A percentile compares a stretch with the other conserved stretches of the same genome.
These are phyloP conservation scores for Nephrocerus scutellatus DNA, from an alignment of 2,888 invertebrate species.

Conservation along the genomic window DNA sequence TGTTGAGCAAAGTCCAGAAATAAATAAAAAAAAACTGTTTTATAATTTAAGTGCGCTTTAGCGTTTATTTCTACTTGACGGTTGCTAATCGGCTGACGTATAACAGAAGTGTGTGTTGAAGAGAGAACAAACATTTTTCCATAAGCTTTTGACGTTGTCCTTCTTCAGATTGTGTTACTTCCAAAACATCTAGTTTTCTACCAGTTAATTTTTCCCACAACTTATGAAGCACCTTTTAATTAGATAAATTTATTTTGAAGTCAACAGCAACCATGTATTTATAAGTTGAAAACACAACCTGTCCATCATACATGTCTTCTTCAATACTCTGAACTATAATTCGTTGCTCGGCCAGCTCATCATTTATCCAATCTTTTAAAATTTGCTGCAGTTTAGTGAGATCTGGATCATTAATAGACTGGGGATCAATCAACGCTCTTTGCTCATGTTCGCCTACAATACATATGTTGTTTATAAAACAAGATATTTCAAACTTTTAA, in stretches of 20 bases:
- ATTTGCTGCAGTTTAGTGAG: conserved; percentile 77
- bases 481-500: not conserved
- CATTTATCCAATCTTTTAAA: conserved; percentile 97
- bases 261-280: not conserved
- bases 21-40: no score
- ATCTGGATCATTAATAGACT: conserved; percentile 79
- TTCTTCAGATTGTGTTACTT: conserved; percentile 97
- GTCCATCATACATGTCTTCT: conserved; percentile 97
- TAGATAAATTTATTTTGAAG: not conserved
- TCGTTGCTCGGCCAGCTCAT: conserved; percentile 89
- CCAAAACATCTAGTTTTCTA: conserved; percentile 88
- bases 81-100: no score
- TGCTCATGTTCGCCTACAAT: conserved; percentile 89
- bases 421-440: conserved; percentile 88
- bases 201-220: conserved; percentile 77
- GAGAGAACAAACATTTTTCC: no score
- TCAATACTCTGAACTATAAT: conserved; percentile 95
- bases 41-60: no score
- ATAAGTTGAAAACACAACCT: no score
- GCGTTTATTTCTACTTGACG: no score
- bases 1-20: no score
- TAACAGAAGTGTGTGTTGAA: no score
- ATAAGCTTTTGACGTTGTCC: conserved; percentile 95
- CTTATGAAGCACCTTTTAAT: conserved; percentile 59
- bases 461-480: not conserved